phyloP scores from a whole-genome alignment of 2,797 vertebrate species.

The Cercopithecus neglectus region DNA sequence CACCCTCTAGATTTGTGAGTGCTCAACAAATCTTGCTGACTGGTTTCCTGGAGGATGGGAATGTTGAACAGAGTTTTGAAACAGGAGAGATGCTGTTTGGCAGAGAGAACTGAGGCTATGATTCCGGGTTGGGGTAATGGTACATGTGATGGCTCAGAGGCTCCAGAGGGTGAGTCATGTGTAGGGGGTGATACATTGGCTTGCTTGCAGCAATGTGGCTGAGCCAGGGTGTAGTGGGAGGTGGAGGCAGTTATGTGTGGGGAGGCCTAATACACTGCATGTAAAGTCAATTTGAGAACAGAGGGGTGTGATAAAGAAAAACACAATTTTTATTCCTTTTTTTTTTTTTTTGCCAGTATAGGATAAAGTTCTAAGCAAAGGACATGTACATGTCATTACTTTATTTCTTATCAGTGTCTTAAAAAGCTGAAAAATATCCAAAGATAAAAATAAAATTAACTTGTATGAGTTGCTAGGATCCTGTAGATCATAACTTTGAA shows the following conservation, averaged over 20 bases:
- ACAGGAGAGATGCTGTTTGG: constrained; percentile 61
- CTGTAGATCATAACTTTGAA: constrained; percentile 61
- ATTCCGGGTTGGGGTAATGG: constrained; percentile 61
- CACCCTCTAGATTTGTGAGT: constrained; percentile 62
- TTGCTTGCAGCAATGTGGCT: neutral
- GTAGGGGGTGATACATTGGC: constrained; percentile 46
- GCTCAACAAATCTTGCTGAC: constrained; percentile 66
- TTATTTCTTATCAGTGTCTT: constrained; percentile 61
- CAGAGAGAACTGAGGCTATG: constrained; percentile 41
- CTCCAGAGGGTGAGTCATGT: constrained; percentile 70
- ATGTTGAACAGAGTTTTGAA: constrained; percentile 58
- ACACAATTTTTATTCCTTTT: neutral
- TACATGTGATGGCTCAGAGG: constrained; percentile 54
- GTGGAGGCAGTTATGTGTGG: constrained; percentile 53
- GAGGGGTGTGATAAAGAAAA: constrained; percentile 51
- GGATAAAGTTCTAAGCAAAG: constrained; percentile 54
- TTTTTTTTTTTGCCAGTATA: neutral
- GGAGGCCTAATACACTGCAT: constrained; percentile 56
- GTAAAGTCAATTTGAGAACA: constrained; percentile 61
- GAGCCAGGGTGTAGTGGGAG: constrained; percentile 64
- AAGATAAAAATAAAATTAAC: constrained; percentile 64
- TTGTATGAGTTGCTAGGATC: constrained; percentile 40
- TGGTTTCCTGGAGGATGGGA: constrained; percentile 64
- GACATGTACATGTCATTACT: neutral
- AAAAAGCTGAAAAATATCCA: constrained; percentile 55